Evolutionary conservation across 2,797 vertebrate species (phyloP).

Genomic region (Sebastes diploproa): DNA sequence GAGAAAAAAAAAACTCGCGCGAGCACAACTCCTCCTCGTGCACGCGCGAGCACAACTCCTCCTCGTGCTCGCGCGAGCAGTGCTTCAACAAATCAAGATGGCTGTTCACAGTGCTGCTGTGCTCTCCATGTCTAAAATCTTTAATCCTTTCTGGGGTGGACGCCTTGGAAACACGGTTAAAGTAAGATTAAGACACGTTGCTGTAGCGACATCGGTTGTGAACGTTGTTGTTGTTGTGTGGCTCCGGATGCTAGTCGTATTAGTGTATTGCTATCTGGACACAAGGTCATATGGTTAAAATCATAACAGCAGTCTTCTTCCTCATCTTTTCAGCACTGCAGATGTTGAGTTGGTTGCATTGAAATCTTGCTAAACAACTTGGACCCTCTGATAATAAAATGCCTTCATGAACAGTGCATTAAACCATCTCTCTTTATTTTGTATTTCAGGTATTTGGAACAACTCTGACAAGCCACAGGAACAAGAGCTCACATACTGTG

Average conservation of each 20-base stretch:
- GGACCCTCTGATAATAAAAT: neutral
- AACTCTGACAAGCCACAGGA: constrained; percentile 62
- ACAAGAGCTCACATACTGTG: constrained; percentile 59
- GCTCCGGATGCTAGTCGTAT: neutral
- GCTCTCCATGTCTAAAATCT: constrained; percentile 69
- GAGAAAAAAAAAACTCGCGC: neutral
- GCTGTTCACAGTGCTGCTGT: constrained; percentile 65
- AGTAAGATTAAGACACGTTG: constrained; percentile 58
- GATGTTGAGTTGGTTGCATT: neutral
- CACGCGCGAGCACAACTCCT: neutral
- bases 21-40: neutral
- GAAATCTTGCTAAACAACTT: neutral
- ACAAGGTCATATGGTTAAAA: constrained; percentile 67
- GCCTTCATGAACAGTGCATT: neutral
- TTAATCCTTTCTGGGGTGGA: constrained; percentile 70
- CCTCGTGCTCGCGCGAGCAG: neutral
- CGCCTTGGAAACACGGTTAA: constrained; percentile 70
- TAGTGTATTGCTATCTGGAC: neutral
- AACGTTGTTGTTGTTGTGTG: neutral
- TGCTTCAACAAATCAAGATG: constrained; percentile 71
- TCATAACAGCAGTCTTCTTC: neutral
- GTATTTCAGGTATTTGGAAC: constrained; percentile 76
- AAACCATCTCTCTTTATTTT: neutral
- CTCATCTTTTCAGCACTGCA: neutral
- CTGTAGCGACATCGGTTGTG: neutral